These are phyloP conservation scores for Perca flavescens DNA, from an alignment of 2,113 vertebrate species.

Conservation along the genomic window DNA sequence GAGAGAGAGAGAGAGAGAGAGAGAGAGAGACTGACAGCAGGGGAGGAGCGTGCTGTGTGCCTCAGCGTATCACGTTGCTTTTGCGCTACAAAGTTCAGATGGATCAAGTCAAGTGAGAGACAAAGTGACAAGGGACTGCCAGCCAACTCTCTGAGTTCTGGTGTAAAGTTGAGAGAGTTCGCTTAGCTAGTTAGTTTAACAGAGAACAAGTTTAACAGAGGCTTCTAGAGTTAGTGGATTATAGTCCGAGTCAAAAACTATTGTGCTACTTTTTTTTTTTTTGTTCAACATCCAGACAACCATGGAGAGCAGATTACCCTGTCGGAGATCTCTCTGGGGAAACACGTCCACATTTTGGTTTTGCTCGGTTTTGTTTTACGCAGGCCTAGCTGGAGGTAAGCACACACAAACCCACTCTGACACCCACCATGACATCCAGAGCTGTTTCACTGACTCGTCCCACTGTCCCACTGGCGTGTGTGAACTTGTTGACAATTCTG, in stretches of 20 bases:
- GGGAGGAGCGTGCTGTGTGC: conserved; percentile 36
- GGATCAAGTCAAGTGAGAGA: not conserved
- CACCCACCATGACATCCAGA: not conserved
- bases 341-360: conserved; percentile 27
- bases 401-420: not conserved
- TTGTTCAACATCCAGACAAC: not conserved
- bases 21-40: conserved; percentile 12
- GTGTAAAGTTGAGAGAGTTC: not conserved
- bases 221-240: not conserved
- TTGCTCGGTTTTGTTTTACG: conserved; percentile 24
- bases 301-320: conserved; percentile 38
- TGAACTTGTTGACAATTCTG: conserved; percentile 17
- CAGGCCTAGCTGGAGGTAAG: conserved; percentile 55
- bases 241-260: not conserved
- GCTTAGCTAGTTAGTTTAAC: not conserved
- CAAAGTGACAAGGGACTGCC: conserved; percentile 5
- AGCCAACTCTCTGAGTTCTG: not conserved
- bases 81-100: not conserved
- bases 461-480: conserved; percentile 11
- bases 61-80: conserved; percentile 5
- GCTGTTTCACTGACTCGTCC: not conserved
- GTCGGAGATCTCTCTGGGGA: conserved; percentile 4
- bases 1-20: conserved; percentile 16
- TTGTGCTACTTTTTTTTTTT: not conserved
- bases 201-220: not conserved